phyloP scores from a whole-genome alignment of 2,888 invertebrate species.

The Hirtodrosophila duncani region DNA sequence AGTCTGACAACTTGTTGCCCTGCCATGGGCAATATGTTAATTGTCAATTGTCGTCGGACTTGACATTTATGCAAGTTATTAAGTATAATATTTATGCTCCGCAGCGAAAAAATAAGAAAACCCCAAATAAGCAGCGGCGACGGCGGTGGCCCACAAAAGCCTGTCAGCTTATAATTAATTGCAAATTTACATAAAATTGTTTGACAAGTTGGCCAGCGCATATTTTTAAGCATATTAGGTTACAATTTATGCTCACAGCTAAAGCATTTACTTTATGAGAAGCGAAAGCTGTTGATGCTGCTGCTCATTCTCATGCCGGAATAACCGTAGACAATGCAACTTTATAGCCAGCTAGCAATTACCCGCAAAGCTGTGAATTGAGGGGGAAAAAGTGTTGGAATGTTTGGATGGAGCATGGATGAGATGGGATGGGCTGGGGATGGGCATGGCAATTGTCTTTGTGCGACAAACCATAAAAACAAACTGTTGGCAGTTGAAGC shows the following conservation, averaged over 20 bases:
- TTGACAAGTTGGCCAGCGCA: conserved; percentile 7
- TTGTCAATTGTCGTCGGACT: conserved; percentile 46
- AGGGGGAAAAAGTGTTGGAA: background rate
- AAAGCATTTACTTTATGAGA: conserved; percentile 62
- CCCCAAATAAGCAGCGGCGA: conserved; percentile 6
- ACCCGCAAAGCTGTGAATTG: conserved; percentile 31
- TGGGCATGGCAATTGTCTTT: conserved; percentile 47
- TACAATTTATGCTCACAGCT: conserved; percentile 60
- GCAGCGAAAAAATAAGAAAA: conserved; percentile 26
- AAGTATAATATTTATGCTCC: conserved; percentile 45
- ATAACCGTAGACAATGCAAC: conserved; percentile 30
- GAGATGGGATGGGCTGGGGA: background rate
- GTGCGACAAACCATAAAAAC: conserved; percentile 59
- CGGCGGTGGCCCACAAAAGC: conserved; percentile 16
- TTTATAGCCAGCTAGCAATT: conserved; percentile 60
- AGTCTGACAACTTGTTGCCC: conserved; percentile 54
- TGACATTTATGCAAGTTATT: conserved; percentile 47
- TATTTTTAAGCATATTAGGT: conserved; percentile 40
- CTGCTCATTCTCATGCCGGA: conserved; percentile 5
- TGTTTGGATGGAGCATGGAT: background rate
- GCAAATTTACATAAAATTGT: conserved; percentile 52
- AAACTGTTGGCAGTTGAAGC: conserved; percentile 60
- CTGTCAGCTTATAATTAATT: conserved; percentile 41
- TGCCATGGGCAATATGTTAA: conserved; percentile 52
- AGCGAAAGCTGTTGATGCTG: no score